Evolutionary conservation across 2,888 invertebrate genomes (phyloP).

Genomic region (Desoria tigrina): DNA sequence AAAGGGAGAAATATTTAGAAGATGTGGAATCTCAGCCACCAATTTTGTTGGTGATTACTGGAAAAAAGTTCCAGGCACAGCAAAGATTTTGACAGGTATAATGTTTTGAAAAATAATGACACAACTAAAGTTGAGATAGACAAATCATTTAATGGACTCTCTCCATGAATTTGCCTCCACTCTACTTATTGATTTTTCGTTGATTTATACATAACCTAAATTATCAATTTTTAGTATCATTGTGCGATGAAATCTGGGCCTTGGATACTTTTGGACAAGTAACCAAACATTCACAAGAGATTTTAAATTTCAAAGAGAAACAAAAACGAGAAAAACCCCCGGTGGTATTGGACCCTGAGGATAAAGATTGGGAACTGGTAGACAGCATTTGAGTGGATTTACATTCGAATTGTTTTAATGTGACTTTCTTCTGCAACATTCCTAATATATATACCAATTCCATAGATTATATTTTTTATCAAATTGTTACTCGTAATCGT

Average conservation of each 20-base stretch:
- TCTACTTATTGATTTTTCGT: slow-evolving; percentile 6
- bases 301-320: slow-evolving; percentile 17
- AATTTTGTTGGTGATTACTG: slow-evolving; percentile 61
- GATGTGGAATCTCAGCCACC: slow-evolving; percentile 58
- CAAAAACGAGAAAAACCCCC: background rate
- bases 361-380: slow-evolving; percentile 44
- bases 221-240: slow-evolving; percentile 48
- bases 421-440: too few species aligned
- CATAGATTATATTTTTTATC: too few species aligned
- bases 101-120: too few species aligned
- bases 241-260: slow-evolving; percentile 55
- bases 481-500: too few species aligned
- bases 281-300: slow-evolving; percentile 46
- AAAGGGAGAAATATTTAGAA: slow-evolving; percentile 57
- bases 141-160: slow-evolving; percentile 14
- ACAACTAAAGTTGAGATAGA: background rate
- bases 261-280: slow-evolving; percentile 46
- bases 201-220: background rate
- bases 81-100: slow-evolving; percentile 56
- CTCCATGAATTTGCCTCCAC: slow-evolving; percentile 13
- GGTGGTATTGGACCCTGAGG: slow-evolving; percentile 24
- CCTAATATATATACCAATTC: too few species aligned
- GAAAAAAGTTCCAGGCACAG: slow-evolving; percentile 57
- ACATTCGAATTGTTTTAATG: too few species aligned
- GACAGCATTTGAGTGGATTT: slow-evolving; percentile 26